These are phyloP conservation scores for Dicyrtomina minuta DNA, from an alignment of 2,888 invertebrate genomes.

Conservation along the genomic window DNA sequence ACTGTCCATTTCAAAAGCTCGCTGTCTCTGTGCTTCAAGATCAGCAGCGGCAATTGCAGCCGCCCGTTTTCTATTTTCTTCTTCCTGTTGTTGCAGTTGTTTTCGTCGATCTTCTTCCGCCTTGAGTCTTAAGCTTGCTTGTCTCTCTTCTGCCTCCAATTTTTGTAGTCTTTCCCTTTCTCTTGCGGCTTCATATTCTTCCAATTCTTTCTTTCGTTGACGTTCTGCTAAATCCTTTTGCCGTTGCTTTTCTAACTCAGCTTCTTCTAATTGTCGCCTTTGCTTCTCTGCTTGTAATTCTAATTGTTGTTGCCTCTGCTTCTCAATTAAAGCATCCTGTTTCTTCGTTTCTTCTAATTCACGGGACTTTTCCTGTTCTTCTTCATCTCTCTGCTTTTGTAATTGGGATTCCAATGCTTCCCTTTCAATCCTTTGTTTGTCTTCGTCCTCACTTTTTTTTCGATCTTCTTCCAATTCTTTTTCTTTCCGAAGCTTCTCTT, in stretches of 20 bases:
- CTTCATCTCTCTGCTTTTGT: not conserved
- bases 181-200: constrained; percentile 19
- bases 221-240: constrained; percentile 23
- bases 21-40: constrained; percentile 31
- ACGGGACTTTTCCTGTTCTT: constrained; percentile 15
- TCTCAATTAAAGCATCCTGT: not conserved
- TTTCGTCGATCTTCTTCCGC: constrained; percentile 14
- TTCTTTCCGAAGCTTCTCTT: constrained; percentile 12
- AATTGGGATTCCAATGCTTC: constrained; percentile 10
- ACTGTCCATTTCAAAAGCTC: constrained; percentile 43
- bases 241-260: constrained; percentile 12
- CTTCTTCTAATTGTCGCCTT: constrained; percentile 25
- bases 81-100: constrained; percentile 23
- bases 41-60: constrained; percentile 20
- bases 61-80: constrained; percentile 13
- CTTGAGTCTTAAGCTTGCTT: constrained; percentile 3
- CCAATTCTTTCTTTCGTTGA: constrained; percentile 8
- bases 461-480: not conserved
- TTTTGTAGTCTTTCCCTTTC: constrained; percentile 23
- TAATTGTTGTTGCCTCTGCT: constrained; percentile 26
- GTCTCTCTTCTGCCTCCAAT: constrained; percentile 32
- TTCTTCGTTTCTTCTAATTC: not conserved
- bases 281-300: constrained; percentile 35
- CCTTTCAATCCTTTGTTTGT: constrained; percentile 3
- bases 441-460: not conserved